Conservation (phyloP, 2,888 invertebrate species). For the Limenitis camilla region DNA sequence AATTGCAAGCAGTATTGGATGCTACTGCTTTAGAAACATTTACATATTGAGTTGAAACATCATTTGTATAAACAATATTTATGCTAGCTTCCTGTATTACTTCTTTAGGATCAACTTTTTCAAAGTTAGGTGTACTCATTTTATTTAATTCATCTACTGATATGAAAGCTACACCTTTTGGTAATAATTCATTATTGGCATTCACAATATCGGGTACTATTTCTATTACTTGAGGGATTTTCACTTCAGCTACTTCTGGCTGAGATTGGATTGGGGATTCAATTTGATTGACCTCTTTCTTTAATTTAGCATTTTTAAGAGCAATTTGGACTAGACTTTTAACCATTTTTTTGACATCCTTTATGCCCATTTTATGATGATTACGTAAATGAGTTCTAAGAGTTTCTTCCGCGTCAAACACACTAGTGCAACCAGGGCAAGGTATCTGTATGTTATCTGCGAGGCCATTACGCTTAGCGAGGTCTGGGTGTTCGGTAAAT, state of each 20-base stretch:
- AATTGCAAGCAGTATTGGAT: conserved; percentile 39
- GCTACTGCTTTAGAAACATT: conserved; percentile 44
- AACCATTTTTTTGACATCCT: conserved; percentile 75
- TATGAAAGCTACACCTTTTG: conserved; percentile 62
- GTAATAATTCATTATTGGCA: conserved; percentile 43
- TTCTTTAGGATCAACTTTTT: conserved; percentile 64
- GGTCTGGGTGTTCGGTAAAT: conserved; percentile 61
- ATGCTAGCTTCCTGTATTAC: conserved; percentile 68
- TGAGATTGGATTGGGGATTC: conserved; percentile 29
- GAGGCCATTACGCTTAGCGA: conserved; percentile 69
- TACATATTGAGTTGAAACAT: conserved; percentile 53
- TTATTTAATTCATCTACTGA: conserved; percentile 64
- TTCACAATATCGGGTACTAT: conserved; percentile 54
- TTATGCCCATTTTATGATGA: conserved; percentile 79
- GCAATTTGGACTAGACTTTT: conserved; percentile 70
- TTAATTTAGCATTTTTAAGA: conserved; percentile 59
- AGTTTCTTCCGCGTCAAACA: conserved; percentile 77
- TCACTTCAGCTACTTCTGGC: conserved; percentile 45
- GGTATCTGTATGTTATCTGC: conserved; percentile 71
- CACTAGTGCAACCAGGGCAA: conserved; percentile 80
- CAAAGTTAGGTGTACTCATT: conserved; percentile 67
- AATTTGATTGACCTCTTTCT: conserved; percentile 45
- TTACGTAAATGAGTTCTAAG: conserved; percentile 77
- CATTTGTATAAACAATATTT: conserved; percentile 64
- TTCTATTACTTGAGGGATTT: conserved; percentile 66